Percentiles rank a stretch among this genome's conserved stretches.
phyloP scores from a whole-genome alignment of 2,888 invertebrate species.

The Merodon equestris region DNA sequence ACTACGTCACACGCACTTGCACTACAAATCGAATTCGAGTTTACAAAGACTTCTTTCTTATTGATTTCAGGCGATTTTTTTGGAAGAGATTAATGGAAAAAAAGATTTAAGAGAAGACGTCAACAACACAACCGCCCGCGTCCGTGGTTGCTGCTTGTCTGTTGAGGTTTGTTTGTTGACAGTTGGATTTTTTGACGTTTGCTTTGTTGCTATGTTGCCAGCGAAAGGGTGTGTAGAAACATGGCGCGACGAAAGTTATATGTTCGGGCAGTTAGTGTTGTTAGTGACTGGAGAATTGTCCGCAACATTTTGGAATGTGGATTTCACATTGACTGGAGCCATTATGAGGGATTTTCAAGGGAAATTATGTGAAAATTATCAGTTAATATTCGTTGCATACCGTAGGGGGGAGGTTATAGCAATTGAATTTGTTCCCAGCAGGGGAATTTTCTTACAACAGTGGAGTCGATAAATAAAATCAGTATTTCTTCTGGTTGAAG shows the following conservation, averaged over 20 bases:
- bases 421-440: too few species aligned
- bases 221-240: slow-evolving; percentile 22
- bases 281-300: slow-evolving; percentile 2
- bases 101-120: slow-evolving; percentile 20
- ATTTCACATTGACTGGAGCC: slow-evolving; percentile 4
- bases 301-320: slow-evolving; percentile 2
- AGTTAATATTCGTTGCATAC: background rate
- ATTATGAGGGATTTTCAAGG: background rate
- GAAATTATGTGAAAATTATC: background rate
- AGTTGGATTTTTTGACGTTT: slow-evolving; percentile 54
- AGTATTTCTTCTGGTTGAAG: too few species aligned
- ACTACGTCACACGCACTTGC: slow-evolving; percentile 31
- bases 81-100: slow-evolving; percentile 5
- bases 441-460: too few species aligned
- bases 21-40: slow-evolving; percentile 7
- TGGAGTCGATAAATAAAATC: too few species aligned
- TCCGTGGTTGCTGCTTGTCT: slow-evolving; percentile 63
- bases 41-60: background rate
- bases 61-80: background rate
- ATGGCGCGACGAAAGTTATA: background rate
- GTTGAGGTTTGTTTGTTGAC: slow-evolving; percentile 60
- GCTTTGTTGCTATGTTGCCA: slow-evolving; percentile 60
- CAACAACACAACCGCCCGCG: slow-evolving; percentile 58
- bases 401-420: background rate
- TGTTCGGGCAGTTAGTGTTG: slow-evolving; percentile 21